A percentile compares a stretch with the other conserved stretches of the same genome.
phyloP scores from a whole-genome alignment of 2,113 vertebrate genomes.

The Nothoprocta pentlandii region DNA sequence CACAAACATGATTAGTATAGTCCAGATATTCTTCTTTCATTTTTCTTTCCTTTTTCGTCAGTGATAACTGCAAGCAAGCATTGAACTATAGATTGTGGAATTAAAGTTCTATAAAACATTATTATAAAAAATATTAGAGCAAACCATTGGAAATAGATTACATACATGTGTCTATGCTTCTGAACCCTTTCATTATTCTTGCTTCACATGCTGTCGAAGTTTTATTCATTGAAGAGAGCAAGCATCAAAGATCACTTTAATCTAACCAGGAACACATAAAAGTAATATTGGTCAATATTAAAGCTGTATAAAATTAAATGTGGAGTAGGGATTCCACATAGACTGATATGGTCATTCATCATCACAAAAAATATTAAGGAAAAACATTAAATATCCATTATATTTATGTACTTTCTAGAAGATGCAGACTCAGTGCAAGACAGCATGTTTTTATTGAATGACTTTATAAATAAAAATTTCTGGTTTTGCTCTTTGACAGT shows the following conservation, averaged over 20 bases:
- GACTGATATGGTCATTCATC: neutral
- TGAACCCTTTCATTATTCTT: neutral
- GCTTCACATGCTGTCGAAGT: neutral
- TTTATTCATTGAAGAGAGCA: neutral
- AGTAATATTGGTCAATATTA: neutral
- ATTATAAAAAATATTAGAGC: neutral
- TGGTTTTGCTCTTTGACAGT: neutral
- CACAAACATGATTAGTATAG: fast-evolving
- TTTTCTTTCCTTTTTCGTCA: neutral
- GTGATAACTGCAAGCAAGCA: neutral
- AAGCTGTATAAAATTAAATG: neutral
- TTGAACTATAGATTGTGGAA: neutral
- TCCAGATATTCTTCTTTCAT: neutral
- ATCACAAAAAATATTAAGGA: neutral
- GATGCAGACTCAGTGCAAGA: neutral
- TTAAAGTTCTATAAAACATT: neutral
- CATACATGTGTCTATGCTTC: neutral
- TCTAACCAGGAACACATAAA: neutral
- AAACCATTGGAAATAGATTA: neutral
- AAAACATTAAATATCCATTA: neutral
- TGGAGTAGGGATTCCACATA: neutral
- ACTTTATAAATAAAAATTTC: neutral
- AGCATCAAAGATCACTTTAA: neutral
- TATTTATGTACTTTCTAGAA: neutral
- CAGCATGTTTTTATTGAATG: neutral